Evolutionary conservation across 2,113 vertebrate genomes (phyloP), one percentile per base, ranked within the genome.

Genomic region (Scatophagus argus): DNA sequence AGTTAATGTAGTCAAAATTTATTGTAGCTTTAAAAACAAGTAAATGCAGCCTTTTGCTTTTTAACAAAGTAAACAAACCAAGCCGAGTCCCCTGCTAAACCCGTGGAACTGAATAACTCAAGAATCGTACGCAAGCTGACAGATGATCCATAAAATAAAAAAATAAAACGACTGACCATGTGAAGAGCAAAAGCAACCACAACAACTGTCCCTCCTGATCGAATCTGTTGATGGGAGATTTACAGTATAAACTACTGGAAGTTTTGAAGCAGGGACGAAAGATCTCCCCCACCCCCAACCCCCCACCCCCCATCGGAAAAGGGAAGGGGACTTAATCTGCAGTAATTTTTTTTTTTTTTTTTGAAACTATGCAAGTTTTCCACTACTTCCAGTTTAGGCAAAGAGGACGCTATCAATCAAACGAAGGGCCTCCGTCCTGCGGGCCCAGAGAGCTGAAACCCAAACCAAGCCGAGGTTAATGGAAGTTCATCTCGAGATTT

Each of bases 401-500:
- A 75, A 85, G 79, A 88, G 84, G 84, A 83, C 34, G 77, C 71
- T 82, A 93, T 93, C 92, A 93, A 94, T 93, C 91, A 91, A 74
- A 81, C 58, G 54, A 79, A 89, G 88, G 83, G 77, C 79, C 83
- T 79, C 75, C 61, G 3, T 91, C 85, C 88, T 83, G 72, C 4
- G 84, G 77, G 86, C 84, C 86, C 38, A 23, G 47, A 74, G 85
- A 76, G 63, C 62, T 63, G 87, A 88, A 94, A 94, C 79, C 73
- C 76, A 90, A 93, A 93, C 90, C 85, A 75, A 82, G 81, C 34
- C 14, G 70, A 83, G 93, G 92, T 94, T 92, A 93, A 91, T 90
- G 88, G 82, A 89, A 94, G 92, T 94, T 92, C 94, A 93, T 21
- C 79, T 73, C 82, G 71, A 93, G 92, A 94, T 94, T 94, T 93